These are phyloP conservation scores for Elephantulus edwardii DNA, from an alignment of 2,113 vertebrate genomes.

Conservation along the genomic window DNA sequence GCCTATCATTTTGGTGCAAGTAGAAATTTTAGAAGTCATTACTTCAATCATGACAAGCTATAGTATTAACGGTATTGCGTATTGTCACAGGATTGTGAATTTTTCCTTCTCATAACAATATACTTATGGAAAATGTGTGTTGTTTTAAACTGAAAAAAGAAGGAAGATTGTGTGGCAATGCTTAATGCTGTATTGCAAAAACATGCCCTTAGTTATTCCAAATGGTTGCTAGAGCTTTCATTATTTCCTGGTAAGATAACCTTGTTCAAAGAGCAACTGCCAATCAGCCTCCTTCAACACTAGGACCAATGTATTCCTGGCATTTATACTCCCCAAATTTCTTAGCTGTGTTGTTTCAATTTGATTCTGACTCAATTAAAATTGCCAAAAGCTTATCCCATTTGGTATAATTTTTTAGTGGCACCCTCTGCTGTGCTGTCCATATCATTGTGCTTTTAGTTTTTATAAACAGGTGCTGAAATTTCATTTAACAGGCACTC, in stretches of 20 bases:
- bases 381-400: conserved; percentile 71
- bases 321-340: conserved; percentile 24
- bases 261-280: conserved; percentile 27
- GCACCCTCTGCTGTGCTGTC: conserved; percentile 57
- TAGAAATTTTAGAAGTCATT: conserved; percentile 66
- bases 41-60: conserved; percentile 64
- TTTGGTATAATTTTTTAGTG: conserved; percentile 75
- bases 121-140: conserved; percentile 54
- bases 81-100: conserved; percentile 61
- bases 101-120: conserved; percentile 51
- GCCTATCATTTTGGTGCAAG: conserved; percentile 61
- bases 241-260: conserved; percentile 11
- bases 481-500: conserved; percentile 74
- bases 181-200: conserved; percentile 69
- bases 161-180: conserved; percentile 60
- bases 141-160: conserved; percentile 48
- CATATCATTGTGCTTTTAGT: conserved; percentile 75
- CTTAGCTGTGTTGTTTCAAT: conserved; percentile 23
- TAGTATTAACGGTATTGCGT: conserved; percentile 68
- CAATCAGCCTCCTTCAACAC: neutral
- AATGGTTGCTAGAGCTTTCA: conserved; percentile 60
- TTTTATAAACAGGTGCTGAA: conserved; percentile 72
- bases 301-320: conserved; percentile 30
- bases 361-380: conserved; percentile 48
- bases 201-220: conserved; percentile 71